These are phyloP conservation scores for Trididemnum clinides DNA, from an alignment of 23 tunicate genomes.

Conservation along the genomic window DNA sequence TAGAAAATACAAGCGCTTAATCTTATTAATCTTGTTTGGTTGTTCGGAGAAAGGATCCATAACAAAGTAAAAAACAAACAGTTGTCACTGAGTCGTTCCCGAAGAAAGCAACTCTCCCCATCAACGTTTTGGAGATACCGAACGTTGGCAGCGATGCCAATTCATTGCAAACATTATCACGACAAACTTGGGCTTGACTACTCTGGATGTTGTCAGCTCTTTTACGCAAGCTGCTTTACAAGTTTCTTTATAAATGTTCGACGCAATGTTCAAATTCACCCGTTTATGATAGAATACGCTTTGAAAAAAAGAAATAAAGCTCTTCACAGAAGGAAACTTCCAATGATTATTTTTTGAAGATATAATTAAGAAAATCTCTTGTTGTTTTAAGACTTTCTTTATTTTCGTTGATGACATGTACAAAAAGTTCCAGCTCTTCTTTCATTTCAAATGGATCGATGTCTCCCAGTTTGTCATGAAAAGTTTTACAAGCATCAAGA, in stretches of 20 bases:
- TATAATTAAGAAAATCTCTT: no score
- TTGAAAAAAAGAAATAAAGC: constrained; percentile 10
- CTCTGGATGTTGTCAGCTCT: not conserved
- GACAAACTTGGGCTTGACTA: not conserved
- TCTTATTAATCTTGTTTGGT: not conserved
- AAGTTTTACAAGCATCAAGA: no score
- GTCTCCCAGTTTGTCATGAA: no score
- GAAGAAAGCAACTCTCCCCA: not conserved
- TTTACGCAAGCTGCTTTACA: not conserved
- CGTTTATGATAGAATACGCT: not conserved
- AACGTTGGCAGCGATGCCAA: not conserved
- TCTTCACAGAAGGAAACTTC: constrained; percentile 8
- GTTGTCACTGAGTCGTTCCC: no score
- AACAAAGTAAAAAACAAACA: not conserved
- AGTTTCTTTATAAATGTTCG: constrained; percentile 22
- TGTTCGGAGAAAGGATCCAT: not conserved
- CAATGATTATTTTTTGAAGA: no score
- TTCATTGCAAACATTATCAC: not conserved
- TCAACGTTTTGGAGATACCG: constrained; percentile 7
- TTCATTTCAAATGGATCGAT: no score
- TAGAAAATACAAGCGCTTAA: not conserved
- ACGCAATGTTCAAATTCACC: not conserved
- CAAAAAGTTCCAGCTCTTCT: no score
- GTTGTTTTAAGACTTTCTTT: no score
- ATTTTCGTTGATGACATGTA: no score